A percentile compares a stretch with the other conserved stretches of the same genome.
Evolutionary conservation across 2,113 vertebrate genomes (phyloP).

Genomic region (Perca flavescens): DNA sequence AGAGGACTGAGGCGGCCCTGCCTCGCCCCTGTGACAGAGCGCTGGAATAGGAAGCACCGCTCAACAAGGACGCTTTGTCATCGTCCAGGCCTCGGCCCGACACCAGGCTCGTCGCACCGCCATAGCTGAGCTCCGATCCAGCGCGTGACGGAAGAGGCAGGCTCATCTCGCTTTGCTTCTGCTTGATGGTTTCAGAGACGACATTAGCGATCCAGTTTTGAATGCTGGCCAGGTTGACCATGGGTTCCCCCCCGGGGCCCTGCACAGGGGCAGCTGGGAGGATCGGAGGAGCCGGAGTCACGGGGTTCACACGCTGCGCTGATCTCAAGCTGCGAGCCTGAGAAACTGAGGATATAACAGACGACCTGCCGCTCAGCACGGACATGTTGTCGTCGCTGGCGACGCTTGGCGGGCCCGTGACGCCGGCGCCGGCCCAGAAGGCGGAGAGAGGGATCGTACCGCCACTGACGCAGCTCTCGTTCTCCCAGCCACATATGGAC

Average conservation of each 20-base stretch:
- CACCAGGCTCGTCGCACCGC: constrained; percentile 60
- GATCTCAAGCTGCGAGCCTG: constrained; percentile 77
- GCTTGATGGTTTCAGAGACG: constrained; percentile 93
- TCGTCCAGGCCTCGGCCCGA: constrained; percentile 78
- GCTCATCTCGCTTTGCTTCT: constrained; percentile 92
- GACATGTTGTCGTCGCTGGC: constrained; percentile 87
- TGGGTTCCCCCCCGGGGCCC: constrained; percentile 87
- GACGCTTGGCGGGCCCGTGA: constrained; percentile 60
- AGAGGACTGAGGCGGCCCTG: constrained; percentile 82
- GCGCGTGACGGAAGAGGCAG: constrained; percentile 78
- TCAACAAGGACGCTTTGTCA: constrained; percentile 87
- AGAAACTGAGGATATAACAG: constrained; percentile 78
- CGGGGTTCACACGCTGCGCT: constrained; percentile 19
- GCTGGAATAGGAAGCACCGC: constrained; percentile 79
- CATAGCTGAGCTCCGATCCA: constrained; percentile 80
- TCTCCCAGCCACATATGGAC: constrained; percentile 91
- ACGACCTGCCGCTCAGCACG: constrained; percentile 87
- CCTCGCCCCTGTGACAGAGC: constrained; percentile 59
- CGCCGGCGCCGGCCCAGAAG: constrained; percentile 84
- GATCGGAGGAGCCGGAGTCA: constrained; percentile 50
- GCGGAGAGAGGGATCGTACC: constrained; percentile 91
- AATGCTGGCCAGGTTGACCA: constrained; percentile 91
- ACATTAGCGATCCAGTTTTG: constrained; percentile 97
- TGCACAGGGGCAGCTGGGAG: constrained; percentile 81
- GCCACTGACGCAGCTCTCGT: constrained; percentile 84